phyloP scores from a whole-genome alignment of 2,113 vertebrate species.

The Planiliza haematocheilus region DNA sequence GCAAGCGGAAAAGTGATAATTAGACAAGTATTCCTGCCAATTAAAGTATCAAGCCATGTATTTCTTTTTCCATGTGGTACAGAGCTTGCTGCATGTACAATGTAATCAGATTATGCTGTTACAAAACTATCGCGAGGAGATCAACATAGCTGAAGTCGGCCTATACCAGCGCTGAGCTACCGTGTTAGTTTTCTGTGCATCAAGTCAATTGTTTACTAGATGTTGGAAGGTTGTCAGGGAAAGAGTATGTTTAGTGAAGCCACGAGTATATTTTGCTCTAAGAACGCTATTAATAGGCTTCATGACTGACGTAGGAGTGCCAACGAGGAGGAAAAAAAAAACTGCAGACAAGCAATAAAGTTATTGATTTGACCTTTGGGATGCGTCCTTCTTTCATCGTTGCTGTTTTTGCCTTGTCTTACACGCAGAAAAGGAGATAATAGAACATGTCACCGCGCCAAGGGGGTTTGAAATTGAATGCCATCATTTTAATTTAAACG shows the following conservation, averaged over 20 bases:
- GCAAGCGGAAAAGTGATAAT: constrained; percentile 81
- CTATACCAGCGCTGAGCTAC: neutral
- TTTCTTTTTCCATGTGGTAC: constrained; percentile 14
- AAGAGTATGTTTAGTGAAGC: constrained; percentile 11
- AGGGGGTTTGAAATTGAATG: constrained; percentile 72
- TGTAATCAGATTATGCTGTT: constrained; percentile 22
- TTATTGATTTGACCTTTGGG: constrained; percentile 75
- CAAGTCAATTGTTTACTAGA: neutral
- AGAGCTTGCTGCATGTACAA: constrained; percentile 19
- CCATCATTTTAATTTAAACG: constrained; percentile 80
- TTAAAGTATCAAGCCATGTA: constrained; percentile 72
- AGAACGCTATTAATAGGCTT: constrained; percentile 66
- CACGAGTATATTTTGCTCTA: constrained; percentile 27
- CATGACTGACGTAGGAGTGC: constrained; percentile 67
- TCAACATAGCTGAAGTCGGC: neutral
- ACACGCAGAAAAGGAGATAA: constrained; percentile 57
- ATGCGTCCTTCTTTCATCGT: constrained; percentile 52
- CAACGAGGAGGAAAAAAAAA: constrained; percentile 29
- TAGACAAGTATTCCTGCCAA: constrained; percentile 81
- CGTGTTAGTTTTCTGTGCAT: constrained; percentile 1
- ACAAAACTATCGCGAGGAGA: constrained; percentile 10
- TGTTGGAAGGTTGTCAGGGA: constrained; percentile 3
- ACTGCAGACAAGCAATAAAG: constrained; percentile 46
- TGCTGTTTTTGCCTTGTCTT: constrained; percentile 69
- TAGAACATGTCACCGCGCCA: constrained; percentile 71